A percentile compares a stretch with the other conserved stretches of the same genome.
Evolutionary conservation across 2,797 vertebrate species (phyloP).

Genomic region (Silurus lanzhouensis): DNA sequence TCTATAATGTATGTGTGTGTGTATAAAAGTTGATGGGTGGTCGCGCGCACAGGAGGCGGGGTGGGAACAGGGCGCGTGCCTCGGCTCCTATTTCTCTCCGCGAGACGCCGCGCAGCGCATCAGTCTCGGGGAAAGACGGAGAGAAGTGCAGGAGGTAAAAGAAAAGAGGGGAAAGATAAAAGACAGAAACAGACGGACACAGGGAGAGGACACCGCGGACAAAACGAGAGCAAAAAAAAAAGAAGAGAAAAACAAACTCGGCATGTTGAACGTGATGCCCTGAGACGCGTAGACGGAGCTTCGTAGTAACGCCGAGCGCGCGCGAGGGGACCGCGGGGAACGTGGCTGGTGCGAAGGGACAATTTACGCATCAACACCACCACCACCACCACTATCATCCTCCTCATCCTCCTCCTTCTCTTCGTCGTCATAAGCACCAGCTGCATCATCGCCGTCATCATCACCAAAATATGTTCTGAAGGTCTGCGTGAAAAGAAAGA

Average conservation of each 20-base stretch:
- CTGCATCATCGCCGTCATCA: not conserved
- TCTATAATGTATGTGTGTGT: no score
- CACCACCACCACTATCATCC: not conserved
- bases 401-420: not conserved
- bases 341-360: not conserved
- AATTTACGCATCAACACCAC: not conserved
- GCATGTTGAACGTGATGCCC: not conserved
- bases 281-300: constrained; percentile 14
- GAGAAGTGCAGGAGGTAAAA: constrained; percentile 13
- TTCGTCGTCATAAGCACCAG: not conserved
- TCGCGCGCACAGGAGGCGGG: constrained; percentile 4
- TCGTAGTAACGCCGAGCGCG: constrained; percentile 1
- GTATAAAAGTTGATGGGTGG: constrained; percentile 33
- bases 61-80: constrained; percentile 56
- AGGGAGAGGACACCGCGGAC: constrained; percentile 45
- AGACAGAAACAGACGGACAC: constrained; percentile 7
- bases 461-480: constrained; percentile 9
- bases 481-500: constrained; percentile 9
- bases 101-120: constrained; percentile 49
- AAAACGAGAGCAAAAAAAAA: no score
- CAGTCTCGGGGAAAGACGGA: constrained; percentile 33
- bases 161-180: not conserved
- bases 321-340: not conserved
- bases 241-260: not conserved
- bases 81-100: constrained; percentile 55